Percentiles rank a stretch among this genome's conserved stretches.
Conservation (phyloP, 2,113 vertebrate species). For the Dicentrarchus labrax region DNA sequence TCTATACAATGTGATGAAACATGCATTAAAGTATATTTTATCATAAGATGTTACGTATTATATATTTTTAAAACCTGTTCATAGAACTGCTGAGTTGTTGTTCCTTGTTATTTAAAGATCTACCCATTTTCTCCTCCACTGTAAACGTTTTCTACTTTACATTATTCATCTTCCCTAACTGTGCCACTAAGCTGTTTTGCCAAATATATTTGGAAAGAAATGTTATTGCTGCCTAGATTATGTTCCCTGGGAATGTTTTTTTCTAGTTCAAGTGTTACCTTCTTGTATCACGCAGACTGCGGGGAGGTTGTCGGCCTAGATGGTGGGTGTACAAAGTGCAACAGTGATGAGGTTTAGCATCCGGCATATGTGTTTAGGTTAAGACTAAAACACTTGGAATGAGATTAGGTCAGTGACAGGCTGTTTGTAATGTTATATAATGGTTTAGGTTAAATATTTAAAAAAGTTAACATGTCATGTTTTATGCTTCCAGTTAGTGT, state of each 20-base stretch:
- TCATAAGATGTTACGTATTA: neutral
- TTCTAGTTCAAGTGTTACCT: neutral
- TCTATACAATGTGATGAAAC: slow-evolving; percentile 2
- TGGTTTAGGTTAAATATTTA: neutral
- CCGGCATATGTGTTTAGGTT: neutral
- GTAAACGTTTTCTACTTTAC: neutral
- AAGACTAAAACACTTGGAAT: neutral
- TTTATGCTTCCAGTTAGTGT: neutral
- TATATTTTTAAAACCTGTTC: neutral
- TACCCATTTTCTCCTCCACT: neutral
- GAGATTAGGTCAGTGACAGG: neutral
- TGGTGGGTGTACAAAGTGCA: neutral
- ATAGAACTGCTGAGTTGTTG: neutral
- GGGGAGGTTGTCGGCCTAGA: neutral
- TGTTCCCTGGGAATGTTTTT: neutral
- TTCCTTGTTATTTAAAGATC: no score
- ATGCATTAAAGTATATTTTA: neutral
- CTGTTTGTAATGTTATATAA: neutral
- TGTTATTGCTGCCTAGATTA: neutral
- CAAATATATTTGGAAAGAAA: neutral
- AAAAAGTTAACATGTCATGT: neutral
- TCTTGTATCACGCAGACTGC: neutral
- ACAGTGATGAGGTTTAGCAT: neutral
- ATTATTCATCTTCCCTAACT: neutral
- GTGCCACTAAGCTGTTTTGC: neutral